Conservation (phyloP, 1,140 invertebrate species). For the Drosophila ficusphila region DNA sequence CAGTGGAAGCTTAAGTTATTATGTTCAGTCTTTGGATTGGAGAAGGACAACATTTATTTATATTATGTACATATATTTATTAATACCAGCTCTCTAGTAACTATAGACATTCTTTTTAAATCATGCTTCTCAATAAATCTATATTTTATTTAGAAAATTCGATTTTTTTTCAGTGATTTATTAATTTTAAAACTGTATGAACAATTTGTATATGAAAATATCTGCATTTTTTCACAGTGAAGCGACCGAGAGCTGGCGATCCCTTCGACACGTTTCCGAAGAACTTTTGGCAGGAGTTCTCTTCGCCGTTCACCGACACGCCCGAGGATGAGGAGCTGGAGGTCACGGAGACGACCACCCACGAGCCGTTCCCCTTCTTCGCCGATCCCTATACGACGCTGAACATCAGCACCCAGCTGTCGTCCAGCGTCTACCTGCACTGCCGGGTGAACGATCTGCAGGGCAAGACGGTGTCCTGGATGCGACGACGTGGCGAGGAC, state of each 20-base stretch:
- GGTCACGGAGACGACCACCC: conserved; percentile 84
- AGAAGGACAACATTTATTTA: not conserved
- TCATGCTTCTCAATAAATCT: too few relatives aligned
- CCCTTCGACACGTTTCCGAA: conserved; percentile 85
- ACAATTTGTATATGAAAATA: not conserved
- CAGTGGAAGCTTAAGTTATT: not conserved
- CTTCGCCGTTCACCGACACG: conserved; percentile 86
- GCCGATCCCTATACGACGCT: conserved; percentile 86
- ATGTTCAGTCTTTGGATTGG: not conserved
- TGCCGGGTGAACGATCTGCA: conserved; percentile 90
- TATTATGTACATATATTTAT: too few relatives aligned
- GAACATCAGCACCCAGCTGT: conserved; percentile 89
- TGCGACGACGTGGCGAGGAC: conserved; percentile 89
- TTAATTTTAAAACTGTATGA: too few relatives aligned
- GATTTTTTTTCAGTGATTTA: too few relatives aligned
- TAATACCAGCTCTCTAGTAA: too few relatives aligned
- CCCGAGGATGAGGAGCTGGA: conserved; percentile 82
- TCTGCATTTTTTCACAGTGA: conserved; percentile 59
- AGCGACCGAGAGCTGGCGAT: conserved; percentile 82
- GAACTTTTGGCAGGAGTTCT: conserved; percentile 87
- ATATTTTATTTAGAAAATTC: not conserved
- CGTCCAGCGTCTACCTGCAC: conserved; percentile 88
- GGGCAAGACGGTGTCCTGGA: conserved; percentile 93
- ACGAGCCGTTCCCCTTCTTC: conserved; percentile 87
- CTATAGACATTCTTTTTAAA: too few relatives aligned